Conservation (phyloP, 2,888 invertebrate species). For the Stegophylla sp. region DNA sequence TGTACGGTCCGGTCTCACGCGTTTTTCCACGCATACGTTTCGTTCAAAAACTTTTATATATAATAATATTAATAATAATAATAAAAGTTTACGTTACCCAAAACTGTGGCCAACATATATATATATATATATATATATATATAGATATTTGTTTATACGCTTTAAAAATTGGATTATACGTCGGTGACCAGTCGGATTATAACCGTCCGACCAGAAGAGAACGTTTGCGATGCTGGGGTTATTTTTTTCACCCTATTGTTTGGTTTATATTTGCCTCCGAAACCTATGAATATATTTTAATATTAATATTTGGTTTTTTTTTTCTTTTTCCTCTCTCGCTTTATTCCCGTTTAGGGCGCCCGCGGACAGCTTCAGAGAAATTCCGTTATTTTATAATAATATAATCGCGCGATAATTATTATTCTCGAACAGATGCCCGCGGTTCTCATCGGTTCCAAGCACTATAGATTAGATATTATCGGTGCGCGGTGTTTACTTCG, state of each 20-base stretch:
- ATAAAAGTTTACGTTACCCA: not conserved
- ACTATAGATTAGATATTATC: no score
- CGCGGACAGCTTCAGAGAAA: not conserved
- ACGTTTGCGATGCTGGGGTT: slow-evolving; percentile 2
- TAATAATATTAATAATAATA: not conserved
- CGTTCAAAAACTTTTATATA: no score
- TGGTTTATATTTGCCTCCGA: slow-evolving; percentile 6
- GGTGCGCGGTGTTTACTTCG: no score
- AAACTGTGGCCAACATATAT: not conserved
- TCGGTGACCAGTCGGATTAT: slow-evolving; percentile 18
- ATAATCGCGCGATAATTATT: not conserved
- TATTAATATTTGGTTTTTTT: not conserved
- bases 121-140: no score
- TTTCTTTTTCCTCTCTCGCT: not conserved
- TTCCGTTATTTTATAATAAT: no score
- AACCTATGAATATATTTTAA: slow-evolving; percentile 23
- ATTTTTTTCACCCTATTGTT: not conserved
- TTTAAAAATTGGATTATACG: slow-evolving; percentile 17
- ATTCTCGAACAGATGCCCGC: slow-evolving; percentile 8
- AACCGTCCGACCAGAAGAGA: slow-evolving; percentile 33
- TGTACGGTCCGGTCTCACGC: no score
- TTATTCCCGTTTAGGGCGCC: not conserved
- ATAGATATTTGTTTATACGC: not conserved
- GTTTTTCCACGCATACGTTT: no score
- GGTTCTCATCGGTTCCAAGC: slow-evolving; percentile 19